Percentiles rank a stretch among this genome's conserved stretches.
These are phyloP conservation scores for Thalassophryne amazonica DNA, from an alignment of 2,797 vertebrate genomes.

Conservation along the genomic window DNA sequence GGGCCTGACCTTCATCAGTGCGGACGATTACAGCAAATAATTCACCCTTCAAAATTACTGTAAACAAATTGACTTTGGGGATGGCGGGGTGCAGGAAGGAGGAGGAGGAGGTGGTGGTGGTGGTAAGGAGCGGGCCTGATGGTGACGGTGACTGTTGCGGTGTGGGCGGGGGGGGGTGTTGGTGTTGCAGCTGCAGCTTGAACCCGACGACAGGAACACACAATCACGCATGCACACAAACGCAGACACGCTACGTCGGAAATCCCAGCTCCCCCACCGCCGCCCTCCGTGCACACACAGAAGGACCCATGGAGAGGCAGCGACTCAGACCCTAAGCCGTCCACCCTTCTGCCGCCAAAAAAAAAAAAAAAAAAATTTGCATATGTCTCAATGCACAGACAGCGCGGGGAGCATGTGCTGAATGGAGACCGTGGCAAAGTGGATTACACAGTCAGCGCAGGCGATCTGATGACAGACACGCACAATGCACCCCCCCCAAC, in stretches of 20 bases:
- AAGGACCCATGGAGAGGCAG: slow-evolving; percentile 73
- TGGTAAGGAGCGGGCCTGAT: slow-evolving; percentile 54
- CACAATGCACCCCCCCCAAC: slow-evolving; percentile 72
- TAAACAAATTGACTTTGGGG: slow-evolving; percentile 83
- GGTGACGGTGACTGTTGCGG: slow-evolving; percentile 69
- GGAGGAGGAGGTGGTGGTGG: slow-evolving; percentile 33
- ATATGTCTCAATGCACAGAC: slow-evolving; percentile 80
- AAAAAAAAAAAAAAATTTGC: slow-evolving; percentile 77
- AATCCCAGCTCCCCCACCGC: slow-evolving; percentile 60
- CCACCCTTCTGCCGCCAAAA: slow-evolving; percentile 76
- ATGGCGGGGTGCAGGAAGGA: slow-evolving; percentile 41
- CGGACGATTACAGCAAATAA: slow-evolving; percentile 81
- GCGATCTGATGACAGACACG: slow-evolving; percentile 80
- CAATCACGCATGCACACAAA: slow-evolving; percentile 25
- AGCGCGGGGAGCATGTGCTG: slow-evolving; percentile 79
- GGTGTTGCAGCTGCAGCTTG: slow-evolving; percentile 76
- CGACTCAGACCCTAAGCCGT: slow-evolving; percentile 76
- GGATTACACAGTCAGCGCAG: slow-evolving; percentile 80
- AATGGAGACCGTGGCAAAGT: slow-evolving; percentile 79
- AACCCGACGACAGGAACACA: slow-evolving; percentile 53
- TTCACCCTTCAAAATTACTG: slow-evolving; percentile 83
- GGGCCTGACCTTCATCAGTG: slow-evolving; percentile 85
- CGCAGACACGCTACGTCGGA: slow-evolving; percentile 48
- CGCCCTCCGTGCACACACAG: slow-evolving; percentile 44
- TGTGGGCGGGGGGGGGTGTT: too few species aligned